Evolutionary conservation across 2,888 invertebrate species (phyloP).

Genomic region (Scrobipalpa costella): DNA sequence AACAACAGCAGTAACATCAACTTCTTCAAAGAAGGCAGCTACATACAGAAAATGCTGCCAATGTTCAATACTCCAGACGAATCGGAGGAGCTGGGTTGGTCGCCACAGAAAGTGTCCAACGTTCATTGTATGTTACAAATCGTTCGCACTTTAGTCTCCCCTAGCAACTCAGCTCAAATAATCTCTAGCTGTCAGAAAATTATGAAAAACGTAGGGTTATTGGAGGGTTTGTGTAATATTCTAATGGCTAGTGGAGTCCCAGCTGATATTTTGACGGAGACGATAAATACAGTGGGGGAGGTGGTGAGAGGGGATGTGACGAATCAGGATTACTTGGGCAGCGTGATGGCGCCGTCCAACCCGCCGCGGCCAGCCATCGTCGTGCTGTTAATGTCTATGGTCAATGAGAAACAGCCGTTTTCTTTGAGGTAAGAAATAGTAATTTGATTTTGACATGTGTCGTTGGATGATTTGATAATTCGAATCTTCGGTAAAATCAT

Average conservation of each 20-base stretch:
- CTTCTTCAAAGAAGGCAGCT: constrained; percentile 98
- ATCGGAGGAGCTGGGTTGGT: constrained; percentile 89
- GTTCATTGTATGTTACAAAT: constrained; percentile 95
- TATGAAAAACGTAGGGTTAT: constrained; percentile 89
- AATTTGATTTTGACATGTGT: not conserved
- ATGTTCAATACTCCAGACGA: constrained; percentile 92
- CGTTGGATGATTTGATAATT: too few species aligned
- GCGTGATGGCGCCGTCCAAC: constrained; percentile 94
- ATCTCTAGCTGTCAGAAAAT: constrained; percentile 91
- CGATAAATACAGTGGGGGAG: constrained; percentile 97
- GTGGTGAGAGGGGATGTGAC: constrained; percentile 93
- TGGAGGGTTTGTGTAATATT: constrained; percentile 87
- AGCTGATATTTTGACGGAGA: constrained; percentile 97
- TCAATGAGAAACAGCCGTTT: constrained; percentile 98
- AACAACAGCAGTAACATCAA: constrained; percentile 99
- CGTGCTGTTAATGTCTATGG: constrained; percentile 98
- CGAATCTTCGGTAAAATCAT: too few species aligned
- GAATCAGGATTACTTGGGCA: constrained; percentile 95
- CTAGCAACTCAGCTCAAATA: constrained; percentile 94
- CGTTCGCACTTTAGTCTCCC: constrained; percentile 94
- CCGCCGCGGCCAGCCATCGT: constrained; percentile 97
- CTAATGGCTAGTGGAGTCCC: constrained; percentile 98
- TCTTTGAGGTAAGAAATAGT: constrained; percentile 65
- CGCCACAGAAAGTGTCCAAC: constrained; percentile 96
- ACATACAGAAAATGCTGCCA: constrained; percentile 93